Percentiles rank a stretch among this genome's conserved stretches.
Evolutionary conservation across 2,888 invertebrate genomes (phyloP).

Genomic region (Melanostoma mellinum): DNA sequence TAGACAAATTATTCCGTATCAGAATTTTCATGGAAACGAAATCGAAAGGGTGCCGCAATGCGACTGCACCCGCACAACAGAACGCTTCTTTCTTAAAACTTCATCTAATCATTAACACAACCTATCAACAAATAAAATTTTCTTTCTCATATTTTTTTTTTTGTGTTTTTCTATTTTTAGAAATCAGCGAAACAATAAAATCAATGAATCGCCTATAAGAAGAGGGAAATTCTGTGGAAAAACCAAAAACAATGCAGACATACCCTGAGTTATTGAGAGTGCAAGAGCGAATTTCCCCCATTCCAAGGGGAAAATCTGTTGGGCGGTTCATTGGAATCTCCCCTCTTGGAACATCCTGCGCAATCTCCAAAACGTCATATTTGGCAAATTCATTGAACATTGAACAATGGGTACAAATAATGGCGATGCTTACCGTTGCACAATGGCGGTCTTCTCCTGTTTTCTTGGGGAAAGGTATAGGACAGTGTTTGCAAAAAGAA

Average conservation of each 20-base stretch:
- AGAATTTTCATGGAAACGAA: constrained; percentile 46
- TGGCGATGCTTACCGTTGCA: constrained; percentile 52
- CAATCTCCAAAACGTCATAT: constrained; percentile 44
- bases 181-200: constrained; percentile 39
- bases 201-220: constrained; percentile 41
- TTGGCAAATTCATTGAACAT: background rate
- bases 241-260: background rate
- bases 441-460: constrained; percentile 71
- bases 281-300: constrained; percentile 45
- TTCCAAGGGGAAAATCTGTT: constrained; percentile 42
- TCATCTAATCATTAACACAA: constrained; percentile 62
- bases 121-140: constrained; percentile 39
- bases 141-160: constrained; percentile 38
- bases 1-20: constrained; percentile 51
- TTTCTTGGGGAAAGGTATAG: constrained; percentile 42
- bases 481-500: constrained; percentile 28
- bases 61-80: background rate
- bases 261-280: constrained; percentile 32
- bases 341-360: constrained; percentile 55
- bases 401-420: constrained; percentile 44
- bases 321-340: constrained; percentile 59
- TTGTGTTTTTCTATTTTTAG: constrained; percentile 60
- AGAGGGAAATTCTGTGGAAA: constrained; percentile 44
- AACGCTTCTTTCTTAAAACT: constrained; percentile 9
- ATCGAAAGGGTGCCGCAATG: constrained; percentile 57